phyloP scores from a whole-genome alignment of 2,113 vertebrate genomes.

The Heterotis niloticus region DNA sequence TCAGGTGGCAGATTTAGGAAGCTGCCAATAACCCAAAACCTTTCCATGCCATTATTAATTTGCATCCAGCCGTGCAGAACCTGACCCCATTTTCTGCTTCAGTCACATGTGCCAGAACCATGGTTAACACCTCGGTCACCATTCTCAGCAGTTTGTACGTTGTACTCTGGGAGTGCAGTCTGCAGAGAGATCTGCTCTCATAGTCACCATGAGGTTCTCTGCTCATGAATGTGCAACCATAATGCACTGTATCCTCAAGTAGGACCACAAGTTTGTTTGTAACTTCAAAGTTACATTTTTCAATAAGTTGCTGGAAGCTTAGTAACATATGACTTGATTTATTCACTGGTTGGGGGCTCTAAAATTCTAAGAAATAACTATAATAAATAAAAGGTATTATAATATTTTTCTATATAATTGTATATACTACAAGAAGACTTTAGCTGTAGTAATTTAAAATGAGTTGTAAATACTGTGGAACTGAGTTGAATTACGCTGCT shows the following conservation, averaged over 20 bases:
- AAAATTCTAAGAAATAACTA: too few species aligned
- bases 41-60: constrained; percentile 21
- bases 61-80: constrained; percentile 1
- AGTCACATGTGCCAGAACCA: background rate
- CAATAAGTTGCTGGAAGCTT: too few species aligned
- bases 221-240: constrained; percentile 4
- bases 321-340: too few species aligned
- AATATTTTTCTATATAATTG: too few species aligned
- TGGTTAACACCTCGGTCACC: constrained; percentile 8
- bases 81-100: background rate
- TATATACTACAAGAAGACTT: too few species aligned
- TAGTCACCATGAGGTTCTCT: background rate
- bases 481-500: too few species aligned
- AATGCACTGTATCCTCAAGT: background rate
- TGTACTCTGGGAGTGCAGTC: background rate
- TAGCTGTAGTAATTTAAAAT: too few species aligned
- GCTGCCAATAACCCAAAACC: background rate
- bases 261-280: background rate
- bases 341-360: too few species aligned
- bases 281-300: too few species aligned
- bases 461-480: too few species aligned
- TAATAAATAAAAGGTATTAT: too few species aligned
- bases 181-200: background rate
- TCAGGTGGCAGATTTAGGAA: background rate
- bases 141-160: background rate